phyloP scores from a whole-genome alignment of 2,797 vertebrate species.

The Lithobates sylvaticus region DNA sequence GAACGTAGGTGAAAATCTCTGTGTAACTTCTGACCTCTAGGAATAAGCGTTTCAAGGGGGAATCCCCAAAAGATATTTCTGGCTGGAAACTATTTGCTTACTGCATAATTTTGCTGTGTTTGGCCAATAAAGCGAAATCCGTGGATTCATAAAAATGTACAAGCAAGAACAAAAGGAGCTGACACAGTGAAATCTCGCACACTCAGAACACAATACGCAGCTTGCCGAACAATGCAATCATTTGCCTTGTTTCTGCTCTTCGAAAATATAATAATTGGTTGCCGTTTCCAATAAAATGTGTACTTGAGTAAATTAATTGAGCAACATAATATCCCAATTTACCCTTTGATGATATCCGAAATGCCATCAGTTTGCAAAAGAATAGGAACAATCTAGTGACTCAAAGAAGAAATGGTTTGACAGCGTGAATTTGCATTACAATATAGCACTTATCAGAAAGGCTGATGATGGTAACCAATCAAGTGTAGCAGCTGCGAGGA shows the following conservation, averaged over 20 bases:
- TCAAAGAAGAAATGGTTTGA: conserved; percentile 34
- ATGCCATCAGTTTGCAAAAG: conserved; percentile 48
- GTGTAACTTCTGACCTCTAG: conserved; percentile 28
- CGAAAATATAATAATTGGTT: conserved; percentile 45
- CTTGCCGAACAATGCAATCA: conserved; percentile 39
- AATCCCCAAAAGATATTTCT: conserved; percentile 41
- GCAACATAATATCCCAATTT: conserved; percentile 46
- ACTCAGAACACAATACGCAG: conserved; percentile 12
- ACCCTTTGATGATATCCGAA: conserved; percentile 44
- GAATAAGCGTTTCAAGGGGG: conserved; percentile 27
- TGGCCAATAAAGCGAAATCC: conserved; percentile 51
- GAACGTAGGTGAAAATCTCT: conserved; percentile 19
- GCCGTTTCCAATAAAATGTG: conserved; percentile 37
- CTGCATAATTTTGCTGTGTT: conserved; percentile 42
- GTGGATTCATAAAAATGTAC: conserved; percentile 34
- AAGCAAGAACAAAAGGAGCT: conserved; percentile 37
- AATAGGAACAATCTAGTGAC: conserved; percentile 49
- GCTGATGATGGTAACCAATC: conserved; percentile 44
- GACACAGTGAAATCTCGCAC: conserved; percentile 15
- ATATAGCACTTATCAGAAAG: conserved; percentile 44
- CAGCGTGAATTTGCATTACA: conserved; percentile 46
- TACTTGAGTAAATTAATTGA: conserved; percentile 52
- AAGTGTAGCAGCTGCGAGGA: conserved; percentile 29
- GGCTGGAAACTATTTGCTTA: conserved; percentile 48
- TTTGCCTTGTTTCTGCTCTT: conserved; percentile 30